These are phyloP conservation scores for Pantala flavescens DNA, from an alignment of 1,140 invertebrate species.

Conservation along the genomic window DNA sequence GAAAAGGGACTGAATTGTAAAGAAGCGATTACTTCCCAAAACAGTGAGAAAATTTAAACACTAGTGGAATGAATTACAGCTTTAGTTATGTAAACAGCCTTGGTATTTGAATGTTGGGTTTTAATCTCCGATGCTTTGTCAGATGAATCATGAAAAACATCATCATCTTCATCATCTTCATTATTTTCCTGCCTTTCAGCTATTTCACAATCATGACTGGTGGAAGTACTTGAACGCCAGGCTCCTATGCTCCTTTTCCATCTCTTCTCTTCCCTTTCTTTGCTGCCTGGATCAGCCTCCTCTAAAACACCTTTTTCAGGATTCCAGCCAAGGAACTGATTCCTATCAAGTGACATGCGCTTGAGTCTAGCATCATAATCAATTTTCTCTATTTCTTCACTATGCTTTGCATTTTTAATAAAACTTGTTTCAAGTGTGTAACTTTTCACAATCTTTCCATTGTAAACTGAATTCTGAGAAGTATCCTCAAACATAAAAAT, in stretches of 20 bases:
- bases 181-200: background rate
- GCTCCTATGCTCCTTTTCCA: background rate
- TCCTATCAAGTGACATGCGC: background rate
- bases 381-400: background rate
- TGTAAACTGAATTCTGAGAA: background rate
- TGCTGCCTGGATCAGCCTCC: background rate
- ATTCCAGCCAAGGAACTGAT: background rate
- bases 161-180: slow-evolving; percentile 15
- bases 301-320: background rate
- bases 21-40: no score
- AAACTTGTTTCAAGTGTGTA: background rate
- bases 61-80: no score
- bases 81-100: no score
- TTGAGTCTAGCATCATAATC: background rate
- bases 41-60: no score
- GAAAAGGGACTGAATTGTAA: no score
- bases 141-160: background rate
- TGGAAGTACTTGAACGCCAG: background rate
- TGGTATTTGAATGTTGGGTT: no score
- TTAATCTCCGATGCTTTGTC: no score
- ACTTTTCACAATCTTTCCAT: background rate
- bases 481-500: no score
- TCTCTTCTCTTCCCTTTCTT: background rate
- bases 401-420: background rate
- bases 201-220: background rate